Evolutionary conservation across 1,140 invertebrate species (phyloP), one percentile per base, ranked within the genome.

Genomic region (Octopus sinensis): DNA sequence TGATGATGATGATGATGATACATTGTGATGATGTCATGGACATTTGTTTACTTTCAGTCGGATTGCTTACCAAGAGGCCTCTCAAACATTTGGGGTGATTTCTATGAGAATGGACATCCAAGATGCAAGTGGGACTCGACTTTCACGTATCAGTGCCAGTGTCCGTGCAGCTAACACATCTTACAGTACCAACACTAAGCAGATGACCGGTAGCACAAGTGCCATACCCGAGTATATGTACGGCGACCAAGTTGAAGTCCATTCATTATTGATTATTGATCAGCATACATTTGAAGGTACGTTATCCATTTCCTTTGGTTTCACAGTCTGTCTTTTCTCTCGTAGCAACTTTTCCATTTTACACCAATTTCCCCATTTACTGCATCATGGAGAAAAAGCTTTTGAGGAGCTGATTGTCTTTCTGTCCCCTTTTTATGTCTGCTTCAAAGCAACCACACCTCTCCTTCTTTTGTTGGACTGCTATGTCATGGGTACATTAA

Each of bases 31-130:
- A 43, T 43, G 2, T 43, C 2, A 43, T 43, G 30, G 30, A 43
- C 30, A 43, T 73, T 30, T 82, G 4, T 54, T 78, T 78, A 82
- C 43, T 81, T 79, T 79, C 81, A 91, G 91, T 83, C 92, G 97
- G 80, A 98, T 99, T 85, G 95, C 96, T 4, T 98, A 98, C 90
- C 98, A 99, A 90, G 97, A 99, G 89, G 93, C 93, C 5, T 96
- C 97, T 6, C 92, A 96, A 92, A 97, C 97, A 5, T 99, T 99
- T 92, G 97, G 96, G 54, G 95, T 99, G 4, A 93, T 98, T 12
- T 96, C 96, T 0, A 94, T 95, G 91, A 93, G 98, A 13, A 93
- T 96, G 79, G 98, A 98, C 80, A 62, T 88, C 0, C 86, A 87
- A 77, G 89, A 90, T 68, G 86, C 84, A 43, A 77, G 54, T 81